Base-by-base conservation (phyloP, 2,797 vertebrate genomes). In the Brachymystax lenok region DNA sequence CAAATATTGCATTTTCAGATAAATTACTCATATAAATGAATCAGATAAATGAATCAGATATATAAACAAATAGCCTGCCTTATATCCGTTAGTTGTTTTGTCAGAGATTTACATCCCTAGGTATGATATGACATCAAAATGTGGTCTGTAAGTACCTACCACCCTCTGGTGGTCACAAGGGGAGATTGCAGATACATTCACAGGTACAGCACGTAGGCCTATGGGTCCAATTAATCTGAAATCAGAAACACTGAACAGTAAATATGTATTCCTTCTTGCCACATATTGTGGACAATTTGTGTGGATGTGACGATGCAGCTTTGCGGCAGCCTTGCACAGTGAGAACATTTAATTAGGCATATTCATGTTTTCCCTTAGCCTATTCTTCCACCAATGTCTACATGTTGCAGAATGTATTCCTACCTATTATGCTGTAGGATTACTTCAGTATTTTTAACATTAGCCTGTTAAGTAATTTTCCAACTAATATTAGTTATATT, bases 141-240 rank as follows among this genome's bases (percentile, higher is more conserved):
- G 5, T 59, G 3, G 8, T 21, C n/a, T 61, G n/a, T 24, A 61
- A 17, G 59, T 61, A 24, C n/a, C 21, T 61, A 21, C 59, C 8
- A 61, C 59, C n/a, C 59, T 24, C 59, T 61, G 59, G n/a, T 61
- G 59, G 59, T 61, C n/a, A 61, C 59, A n/a, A 24, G n/a, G n/a
- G 21, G 5, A 61, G 3, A 61, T 61, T 61, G 8, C 59, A 61
- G 59, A 8, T 24, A 5, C 3, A 61, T 61, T 61, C 56, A 61
- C 19, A 56, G 51, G 19, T 61, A 61, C 7, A 61, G n/a, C 12
- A 21, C 1, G 8, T 7, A 17, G 13, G 7, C 56, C 56, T n/a
- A n/a, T 7, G 19, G 56, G 6, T 59, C 56, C 6, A n/a, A 59
- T 21, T 6, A 6, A n/a, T 59, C n/a, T 59, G n/a, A 59, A 59